phyloP scores from a whole-genome alignment of 2,113 vertebrate genomes.

The Tupaia chinensis region DNA sequence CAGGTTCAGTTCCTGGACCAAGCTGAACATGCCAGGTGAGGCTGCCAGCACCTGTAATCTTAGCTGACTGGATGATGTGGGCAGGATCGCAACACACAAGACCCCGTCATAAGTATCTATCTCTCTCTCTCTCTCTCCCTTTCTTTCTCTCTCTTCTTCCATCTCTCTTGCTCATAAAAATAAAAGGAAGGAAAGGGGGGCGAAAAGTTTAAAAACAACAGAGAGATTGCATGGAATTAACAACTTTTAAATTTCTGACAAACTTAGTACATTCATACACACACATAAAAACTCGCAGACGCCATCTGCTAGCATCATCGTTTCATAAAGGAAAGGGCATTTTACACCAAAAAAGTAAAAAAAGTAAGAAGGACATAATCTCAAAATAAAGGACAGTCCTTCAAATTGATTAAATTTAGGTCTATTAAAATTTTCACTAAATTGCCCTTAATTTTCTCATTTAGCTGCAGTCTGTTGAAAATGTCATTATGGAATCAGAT shows the following conservation, averaged over 20 bases:
- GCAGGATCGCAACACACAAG: too few species aligned
- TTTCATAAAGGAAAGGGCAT: slow-evolving; percentile 70
- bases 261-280: background rate
- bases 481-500: slow-evolving; percentile 64
- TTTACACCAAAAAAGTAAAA: slow-evolving; percentile 57
- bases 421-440: slow-evolving; percentile 78
- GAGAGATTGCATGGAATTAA: background rate
- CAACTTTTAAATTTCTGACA: background rate
- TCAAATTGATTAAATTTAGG: slow-evolving; percentile 80
- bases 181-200: too few species aligned
- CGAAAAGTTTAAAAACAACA: background rate
- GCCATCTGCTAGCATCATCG: slow-evolving; percentile 40
- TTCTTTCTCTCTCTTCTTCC: too few species aligned
- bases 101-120: too few species aligned
- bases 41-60: too few species aligned
- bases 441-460: slow-evolving; percentile 81
- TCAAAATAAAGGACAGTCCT: slow-evolving; percentile 77
- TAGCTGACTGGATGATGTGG: too few species aligned
- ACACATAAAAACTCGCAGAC: background rate
- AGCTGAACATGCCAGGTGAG: too few species aligned
- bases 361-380: slow-evolving; percentile 68
- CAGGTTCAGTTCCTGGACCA: too few species aligned
- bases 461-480: slow-evolving; percentile 72
- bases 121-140: too few species aligned
- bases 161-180: too few species aligned